Percentiles rank a stretch among this genome's conserved stretches.
Evolutionary conservation across 2,797 vertebrate genomes (phyloP).

Genomic region (Sebastes diaconus): DNA sequence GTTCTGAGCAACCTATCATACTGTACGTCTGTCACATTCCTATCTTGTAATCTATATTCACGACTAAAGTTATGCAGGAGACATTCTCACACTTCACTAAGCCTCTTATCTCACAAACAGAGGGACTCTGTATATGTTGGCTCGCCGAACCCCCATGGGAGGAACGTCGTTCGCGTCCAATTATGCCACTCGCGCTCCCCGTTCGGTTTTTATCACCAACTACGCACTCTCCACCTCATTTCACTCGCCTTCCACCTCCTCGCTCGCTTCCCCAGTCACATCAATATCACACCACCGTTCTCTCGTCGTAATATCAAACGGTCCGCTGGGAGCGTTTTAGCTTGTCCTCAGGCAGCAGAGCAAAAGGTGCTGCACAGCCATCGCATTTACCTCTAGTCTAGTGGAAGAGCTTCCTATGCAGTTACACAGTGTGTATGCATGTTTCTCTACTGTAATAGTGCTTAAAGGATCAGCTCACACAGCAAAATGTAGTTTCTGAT

Average conservation of each 20-base stretch:
- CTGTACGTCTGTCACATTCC: not conserved
- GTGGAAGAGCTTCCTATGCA: not conserved
- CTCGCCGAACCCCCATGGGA: not conserved
- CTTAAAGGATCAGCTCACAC: not conserved
- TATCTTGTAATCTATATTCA: not conserved
- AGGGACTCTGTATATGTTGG: not conserved
- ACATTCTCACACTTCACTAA: not conserved
- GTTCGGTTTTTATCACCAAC: not conserved
- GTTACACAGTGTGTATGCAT: not conserved
- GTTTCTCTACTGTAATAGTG: not conserved
- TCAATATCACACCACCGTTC: not conserved
- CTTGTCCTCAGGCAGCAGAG: not conserved
- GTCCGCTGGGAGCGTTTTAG: not conserved
- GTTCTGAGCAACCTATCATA: not conserved
- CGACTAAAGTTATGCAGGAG: slow-evolving; percentile 1
- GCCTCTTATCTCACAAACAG: not conserved
- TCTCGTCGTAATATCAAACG: not conserved
- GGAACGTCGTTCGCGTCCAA: not conserved
- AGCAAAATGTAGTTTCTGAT: no score
- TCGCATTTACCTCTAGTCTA: not conserved
- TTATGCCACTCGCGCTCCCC: not conserved
- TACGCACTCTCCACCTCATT: slow-evolving; percentile 23
- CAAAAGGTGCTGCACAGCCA: not conserved
- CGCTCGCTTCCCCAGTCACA: not conserved
- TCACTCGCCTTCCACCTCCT: slow-evolving; percentile 14